Percentiles rank a stretch among this genome's conserved stretches.
Conservation (phyloP, 2,888 invertebrate species). For the Spialia ferax region DNA sequence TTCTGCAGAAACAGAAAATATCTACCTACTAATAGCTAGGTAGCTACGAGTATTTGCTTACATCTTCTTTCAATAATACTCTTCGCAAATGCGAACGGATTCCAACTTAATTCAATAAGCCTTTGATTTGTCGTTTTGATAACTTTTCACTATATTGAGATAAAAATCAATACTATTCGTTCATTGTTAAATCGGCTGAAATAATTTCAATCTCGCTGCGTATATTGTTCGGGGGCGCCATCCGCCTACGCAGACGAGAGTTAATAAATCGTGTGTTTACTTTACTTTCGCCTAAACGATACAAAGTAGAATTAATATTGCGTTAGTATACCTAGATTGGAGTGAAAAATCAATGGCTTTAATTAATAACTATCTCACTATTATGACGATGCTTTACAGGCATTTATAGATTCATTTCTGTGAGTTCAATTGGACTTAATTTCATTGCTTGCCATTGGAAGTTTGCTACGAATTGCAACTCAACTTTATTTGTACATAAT, state of each 20-base stretch:
- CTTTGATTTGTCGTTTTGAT: background rate
- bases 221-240: slow-evolving; percentile 35
- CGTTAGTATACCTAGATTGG: slow-evolving; percentile 5
- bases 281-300: slow-evolving; percentile 8
- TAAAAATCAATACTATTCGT: background rate
- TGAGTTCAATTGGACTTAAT: too few species aligned
- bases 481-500: too few species aligned
- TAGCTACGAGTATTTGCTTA: too few species aligned
- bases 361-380: background rate
- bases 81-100: background rate
- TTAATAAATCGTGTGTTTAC: slow-evolving; percentile 40
- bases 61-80: background rate
- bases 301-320: slow-evolving; percentile 40
- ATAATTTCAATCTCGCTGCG: slow-evolving; percentile 17
- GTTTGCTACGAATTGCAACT: too few species aligned
- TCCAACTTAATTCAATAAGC: background rate
- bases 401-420: background rate
- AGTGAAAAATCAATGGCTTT: background rate
- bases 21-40: too few species aligned
- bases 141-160: background rate
- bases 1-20: too few species aligned
- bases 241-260: slow-evolving; percentile 36
- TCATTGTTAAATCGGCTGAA: slow-evolving; percentile 18
- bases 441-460: too few species aligned
- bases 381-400: background rate